Evolutionary conservation across 2,797 vertebrate genomes (phyloP).

Genomic region (Poecilia velifera): DNA sequence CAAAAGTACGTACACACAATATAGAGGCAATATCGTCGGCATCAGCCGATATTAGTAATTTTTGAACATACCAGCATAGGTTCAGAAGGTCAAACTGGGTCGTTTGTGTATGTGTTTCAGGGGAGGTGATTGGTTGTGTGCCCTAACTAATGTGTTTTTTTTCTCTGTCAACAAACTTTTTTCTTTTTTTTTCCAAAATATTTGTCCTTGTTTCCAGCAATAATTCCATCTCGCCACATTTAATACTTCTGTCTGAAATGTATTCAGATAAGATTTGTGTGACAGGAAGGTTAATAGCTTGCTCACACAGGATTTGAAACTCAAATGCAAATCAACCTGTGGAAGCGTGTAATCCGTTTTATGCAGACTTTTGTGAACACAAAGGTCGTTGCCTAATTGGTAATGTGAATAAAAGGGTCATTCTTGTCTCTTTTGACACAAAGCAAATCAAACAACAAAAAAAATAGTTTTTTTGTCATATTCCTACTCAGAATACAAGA

Average conservation of each 20-base stretch:
- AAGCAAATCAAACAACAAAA: background rate
- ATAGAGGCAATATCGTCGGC: background rate
- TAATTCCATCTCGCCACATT: conserved; percentile 4
- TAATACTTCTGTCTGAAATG: conserved; percentile 2
- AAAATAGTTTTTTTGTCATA: background rate
- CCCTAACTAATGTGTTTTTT: background rate
- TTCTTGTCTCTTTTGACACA: background rate
- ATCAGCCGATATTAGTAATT: background rate
- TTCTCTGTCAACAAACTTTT: background rate
- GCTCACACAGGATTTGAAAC: conserved; percentile 30
- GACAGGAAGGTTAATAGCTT: conserved; percentile 44
- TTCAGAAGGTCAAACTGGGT: background rate
- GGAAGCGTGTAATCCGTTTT: conserved; percentile 26
- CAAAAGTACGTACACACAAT: background rate
- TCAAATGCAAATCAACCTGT: conserved; percentile 20
- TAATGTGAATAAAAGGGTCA: conserved; percentile 11
- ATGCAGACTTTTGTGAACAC: conserved; percentile 5
- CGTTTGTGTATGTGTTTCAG: background rate
- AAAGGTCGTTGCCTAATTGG: conserved; percentile 9
- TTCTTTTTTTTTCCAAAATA: background rate
- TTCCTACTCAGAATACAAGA: background rate
- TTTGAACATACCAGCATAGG: background rate
- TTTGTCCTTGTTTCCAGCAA: conserved; percentile 5
- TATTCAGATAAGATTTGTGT: conserved; percentile 30
- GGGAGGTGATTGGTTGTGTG: background rate